Base-by-base conservation (phyloP, 2,888 invertebrate species). In the Apamea epomidion region DNA sequence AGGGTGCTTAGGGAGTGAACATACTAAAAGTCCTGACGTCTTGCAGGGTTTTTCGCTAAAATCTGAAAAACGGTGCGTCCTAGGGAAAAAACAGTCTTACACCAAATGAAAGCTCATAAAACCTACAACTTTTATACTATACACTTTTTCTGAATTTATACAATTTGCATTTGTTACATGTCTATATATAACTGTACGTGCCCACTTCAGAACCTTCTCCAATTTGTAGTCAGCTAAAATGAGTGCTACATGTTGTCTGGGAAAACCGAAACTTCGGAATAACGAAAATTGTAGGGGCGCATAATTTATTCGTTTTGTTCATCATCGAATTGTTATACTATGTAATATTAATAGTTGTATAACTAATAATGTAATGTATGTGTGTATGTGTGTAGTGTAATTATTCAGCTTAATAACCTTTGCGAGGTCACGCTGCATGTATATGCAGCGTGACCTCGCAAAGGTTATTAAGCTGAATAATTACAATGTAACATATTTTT, bases 401-500 rank as follows among this genome's bases (percentile, higher is more conserved):
- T n/a, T n/a, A n/a, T n/a, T n/a, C n/a, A n/a, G n/a, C n/a, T n/a
- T n/a, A n/a, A n/a, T n/a, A n/a, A n/a, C n/a, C n/a, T n/a, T n/a
- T n/a, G n/a, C n/a, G n/a, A n/a, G n/a, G n/a, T n/a, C n/a, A n/a
- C n/a, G n/a, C n/a, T n/a, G n/a, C n/a, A n/a, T n/a, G n/a, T n/a
- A 37, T 18, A 62, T 32, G n/a, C 45, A n/a, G n/a, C 6, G 65
- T 65, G n/a, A n/a, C 12, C 42, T 37, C 21, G 37, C 21, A 32
- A 12, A 45, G 29, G 42, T 18, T 32, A 42, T 29, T 54, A 32
- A n/a, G 32, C 16, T 65, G 21, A 45, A 54, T n/a, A 65, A 78
- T 29, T 54, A 54, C 14, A 78, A 67, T 67, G n/a, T 58, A 37
- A n/a, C 8, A 78, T 32, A n/a, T 32, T 64, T 69, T 51, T 14